Percentiles rank a stretch among this genome's conserved stretches.
Evolutionary conservation across 2,797 vertebrate genomes (phyloP).

Genomic region (Chelonia mydas): DNA sequence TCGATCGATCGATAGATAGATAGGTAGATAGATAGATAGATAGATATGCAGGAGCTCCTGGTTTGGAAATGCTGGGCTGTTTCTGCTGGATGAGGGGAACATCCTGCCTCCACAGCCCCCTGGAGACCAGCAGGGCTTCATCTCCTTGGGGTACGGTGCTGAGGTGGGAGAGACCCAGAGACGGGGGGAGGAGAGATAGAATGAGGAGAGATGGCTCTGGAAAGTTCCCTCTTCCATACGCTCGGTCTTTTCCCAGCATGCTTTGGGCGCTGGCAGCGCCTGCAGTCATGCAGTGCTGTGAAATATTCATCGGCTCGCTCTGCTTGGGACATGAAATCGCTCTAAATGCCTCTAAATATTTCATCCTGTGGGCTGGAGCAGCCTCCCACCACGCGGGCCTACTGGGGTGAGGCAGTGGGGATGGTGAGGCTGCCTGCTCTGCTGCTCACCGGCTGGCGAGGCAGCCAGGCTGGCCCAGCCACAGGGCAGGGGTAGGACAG

Average conservation of each 20-base stretch:
- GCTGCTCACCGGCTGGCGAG: neutral
- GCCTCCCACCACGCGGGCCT: rapidly evolving
- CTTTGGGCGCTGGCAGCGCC: neutral
- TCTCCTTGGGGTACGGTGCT: neutral
- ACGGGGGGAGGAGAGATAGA: neutral
- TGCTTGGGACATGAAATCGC: rapidly evolving
- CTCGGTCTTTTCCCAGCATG: neutral
- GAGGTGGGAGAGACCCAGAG: neutral
- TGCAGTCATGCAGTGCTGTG: neutral
- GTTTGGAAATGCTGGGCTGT: neutral
- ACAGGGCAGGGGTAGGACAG: neutral
- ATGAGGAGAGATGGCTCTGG: neutral
- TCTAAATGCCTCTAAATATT: conserved; percentile 40
- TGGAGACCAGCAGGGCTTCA: neutral
- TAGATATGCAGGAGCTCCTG: neutral
- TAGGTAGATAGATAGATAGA: no score
- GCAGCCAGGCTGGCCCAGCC: neutral
- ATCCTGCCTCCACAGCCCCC: neutral
- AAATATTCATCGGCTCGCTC: neutral
- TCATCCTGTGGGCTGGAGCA: rapidly evolving
- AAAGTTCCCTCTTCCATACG: neutral
- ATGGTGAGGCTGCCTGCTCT: neutral
- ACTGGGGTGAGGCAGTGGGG: neutral
- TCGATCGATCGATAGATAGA: neutral
- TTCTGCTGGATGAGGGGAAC: neutral